Conservation (phyloP, 2,888 invertebrate genomes). For the Pinctada fucata region DNA sequence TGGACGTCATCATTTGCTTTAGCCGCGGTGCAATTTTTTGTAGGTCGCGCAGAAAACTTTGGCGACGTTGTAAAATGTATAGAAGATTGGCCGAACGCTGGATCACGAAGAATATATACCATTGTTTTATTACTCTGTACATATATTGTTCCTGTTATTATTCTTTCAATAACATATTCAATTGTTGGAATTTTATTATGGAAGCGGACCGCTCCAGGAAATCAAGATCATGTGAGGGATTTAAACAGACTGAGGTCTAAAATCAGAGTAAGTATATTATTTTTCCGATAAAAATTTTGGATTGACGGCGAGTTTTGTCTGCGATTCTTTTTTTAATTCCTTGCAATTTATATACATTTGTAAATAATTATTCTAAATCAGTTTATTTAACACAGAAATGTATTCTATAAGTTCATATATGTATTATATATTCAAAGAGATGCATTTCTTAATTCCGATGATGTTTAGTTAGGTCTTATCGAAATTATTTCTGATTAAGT, state of each 20-base stretch:
- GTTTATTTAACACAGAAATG: no score
- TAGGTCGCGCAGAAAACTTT: slow-evolving; percentile 56
- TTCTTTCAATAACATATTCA: slow-evolving; percentile 77
- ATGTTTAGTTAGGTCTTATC: no score
- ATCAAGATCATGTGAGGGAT: slow-evolving; percentile 77
- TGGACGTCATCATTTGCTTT: slow-evolving; percentile 76
- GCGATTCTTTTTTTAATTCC: no score
- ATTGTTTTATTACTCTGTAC: slow-evolving; percentile 70
- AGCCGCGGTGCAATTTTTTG: slow-evolving; percentile 76
- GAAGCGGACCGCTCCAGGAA: slow-evolving; percentile 78
- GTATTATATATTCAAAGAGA: no score
- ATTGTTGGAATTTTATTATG: slow-evolving; percentile 78
- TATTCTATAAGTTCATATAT: no score
- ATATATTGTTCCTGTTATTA: slow-evolving; percentile 77
- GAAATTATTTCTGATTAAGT: no score
- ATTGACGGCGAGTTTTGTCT: no score
- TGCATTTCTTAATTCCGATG: no score
- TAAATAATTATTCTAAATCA: no score
- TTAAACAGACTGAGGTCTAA: slow-evolving; percentile 76
- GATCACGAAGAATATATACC: slow-evolving; percentile 62
- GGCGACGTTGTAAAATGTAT: slow-evolving; percentile 59
- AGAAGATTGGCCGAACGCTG: slow-evolving; percentile 53
- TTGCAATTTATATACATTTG: no score
- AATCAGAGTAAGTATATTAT: slow-evolving; percentile 73
- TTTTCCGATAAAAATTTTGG: no score